Evolutionary conservation across 2,797 vertebrate species (phyloP).

Genomic region (Typhlichthys eigenmanni): DNA sequence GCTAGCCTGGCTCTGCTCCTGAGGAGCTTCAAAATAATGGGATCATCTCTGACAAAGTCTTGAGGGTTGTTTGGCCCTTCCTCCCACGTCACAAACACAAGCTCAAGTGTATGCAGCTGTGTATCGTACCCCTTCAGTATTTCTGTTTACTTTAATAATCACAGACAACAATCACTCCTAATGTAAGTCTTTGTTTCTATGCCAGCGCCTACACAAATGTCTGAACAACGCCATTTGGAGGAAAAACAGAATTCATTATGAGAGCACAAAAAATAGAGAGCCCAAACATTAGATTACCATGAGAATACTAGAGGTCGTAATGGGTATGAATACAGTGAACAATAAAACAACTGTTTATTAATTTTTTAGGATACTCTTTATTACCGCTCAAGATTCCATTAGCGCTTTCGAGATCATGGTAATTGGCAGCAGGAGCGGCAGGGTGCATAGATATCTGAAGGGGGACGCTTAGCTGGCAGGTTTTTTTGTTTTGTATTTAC

Average conservation of each 20-base stretch:
- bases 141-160: slow-evolving; percentile 81
- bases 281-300: slow-evolving; percentile 76
- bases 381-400: slow-evolving; percentile 80
- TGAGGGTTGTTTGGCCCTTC: slow-evolving; percentile 69
- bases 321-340: slow-evolving; percentile 67
- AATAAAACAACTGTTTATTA: slow-evolving; percentile 68
- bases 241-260: slow-evolving; percentile 74
- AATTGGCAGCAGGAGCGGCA: slow-evolving; percentile 69
- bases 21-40: slow-evolving; percentile 64
- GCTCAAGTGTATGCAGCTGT: slow-evolving; percentile 78
- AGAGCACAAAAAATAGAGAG: slow-evolving; percentile 36
- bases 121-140: slow-evolving; percentile 59
- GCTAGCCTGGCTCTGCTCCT: slow-evolving; percentile 41
- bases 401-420: slow-evolving; percentile 70
- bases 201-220: slow-evolving; percentile 77
- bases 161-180: slow-evolving; percentile 64
- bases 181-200: slow-evolving; percentile 78
- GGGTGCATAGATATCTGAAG: slow-evolving; percentile 77
- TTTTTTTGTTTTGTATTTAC: slow-evolving; percentile 63
- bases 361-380: slow-evolving; percentile 71
- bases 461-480: slow-evolving; percentile 58
- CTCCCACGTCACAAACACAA: slow-evolving; percentile 61
- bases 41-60: slow-evolving; percentile 72
- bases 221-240: slow-evolving; percentile 71
- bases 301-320: slow-evolving; percentile 74